Percentiles rank a stretch among this genome's conserved stretches.
Evolutionary conservation across 2,797 vertebrate genomes (phyloP).

Genomic region (Syndactyla subalaris): DNA sequence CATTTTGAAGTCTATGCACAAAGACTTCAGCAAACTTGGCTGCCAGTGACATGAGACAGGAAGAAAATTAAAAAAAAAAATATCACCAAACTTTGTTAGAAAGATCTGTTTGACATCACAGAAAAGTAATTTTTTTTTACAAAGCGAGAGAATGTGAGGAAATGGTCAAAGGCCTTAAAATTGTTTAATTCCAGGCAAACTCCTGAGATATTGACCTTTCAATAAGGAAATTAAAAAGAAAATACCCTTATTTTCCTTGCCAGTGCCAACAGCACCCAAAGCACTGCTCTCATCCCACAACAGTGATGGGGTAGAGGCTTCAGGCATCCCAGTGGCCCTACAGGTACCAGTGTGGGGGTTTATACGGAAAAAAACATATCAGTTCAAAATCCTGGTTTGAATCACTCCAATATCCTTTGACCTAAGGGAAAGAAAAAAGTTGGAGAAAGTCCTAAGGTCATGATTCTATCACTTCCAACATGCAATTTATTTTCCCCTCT

Average conservation of each 20-base stretch:
- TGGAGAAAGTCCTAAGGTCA: not conserved
- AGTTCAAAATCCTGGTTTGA: not conserved
- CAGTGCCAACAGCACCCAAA: not conserved
- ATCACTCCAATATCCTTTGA: not conserved
- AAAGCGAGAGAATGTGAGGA: not conserved
- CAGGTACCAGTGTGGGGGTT: not conserved
- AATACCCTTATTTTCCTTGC: not conserved
- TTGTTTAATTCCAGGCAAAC: not conserved
- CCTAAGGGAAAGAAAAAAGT: not conserved
- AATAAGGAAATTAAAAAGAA: not conserved
- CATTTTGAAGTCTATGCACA: not conserved
- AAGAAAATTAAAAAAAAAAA: not conserved
- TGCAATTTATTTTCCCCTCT: not conserved
- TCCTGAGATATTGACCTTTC: not conserved
- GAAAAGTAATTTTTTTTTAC: not conserved
- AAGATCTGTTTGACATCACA: not conserved
- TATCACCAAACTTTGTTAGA: not conserved
- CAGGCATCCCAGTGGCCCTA: not conserved
- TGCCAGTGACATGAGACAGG: not conserved
- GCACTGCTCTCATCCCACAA: not conserved
- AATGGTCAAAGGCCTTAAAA: not conserved
- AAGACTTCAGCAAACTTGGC: not conserved
- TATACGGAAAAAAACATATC: fast-evolving
- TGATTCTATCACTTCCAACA: not conserved
- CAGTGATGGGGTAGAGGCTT: not conserved